Evolutionary conservation across 2,888 invertebrate species (phyloP).

Genomic region (Cybosia mesomella): DNA sequence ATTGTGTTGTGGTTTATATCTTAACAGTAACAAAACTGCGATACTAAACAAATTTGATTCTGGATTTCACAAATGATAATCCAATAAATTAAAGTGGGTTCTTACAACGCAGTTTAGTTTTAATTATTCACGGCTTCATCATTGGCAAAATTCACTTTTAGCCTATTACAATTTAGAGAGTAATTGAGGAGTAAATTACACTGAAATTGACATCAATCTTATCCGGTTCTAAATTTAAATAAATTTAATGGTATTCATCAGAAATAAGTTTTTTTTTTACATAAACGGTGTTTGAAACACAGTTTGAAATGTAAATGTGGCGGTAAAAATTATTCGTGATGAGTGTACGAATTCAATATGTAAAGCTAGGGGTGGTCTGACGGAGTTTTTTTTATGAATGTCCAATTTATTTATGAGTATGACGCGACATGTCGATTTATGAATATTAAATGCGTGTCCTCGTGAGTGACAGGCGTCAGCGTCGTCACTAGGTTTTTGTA

Average conservation of each 20-base stretch:
- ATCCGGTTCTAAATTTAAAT: constrained; percentile 17
- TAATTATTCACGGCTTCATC: no score
- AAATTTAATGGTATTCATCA: constrained; percentile 18
- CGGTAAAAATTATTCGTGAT: constrained; percentile 57
- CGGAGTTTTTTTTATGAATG: constrained; percentile 64
- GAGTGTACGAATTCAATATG: constrained; percentile 60
- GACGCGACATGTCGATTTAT: constrained; percentile 73
- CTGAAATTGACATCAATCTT: constrained; percentile 10
- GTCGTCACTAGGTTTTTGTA: constrained; percentile 44
- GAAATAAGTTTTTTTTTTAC: constrained; percentile 32
- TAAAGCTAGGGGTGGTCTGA: constrained; percentile 72
- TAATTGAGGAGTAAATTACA: no score
- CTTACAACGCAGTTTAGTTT: no score
- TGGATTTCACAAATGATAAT: no score
- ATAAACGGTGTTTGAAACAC: constrained; percentile 26
- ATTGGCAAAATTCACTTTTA: no score
- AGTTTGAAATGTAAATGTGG: constrained; percentile 32
- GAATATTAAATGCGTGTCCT: constrained; percentile 70
- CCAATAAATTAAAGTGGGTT: no score
- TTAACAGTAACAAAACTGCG: no score
- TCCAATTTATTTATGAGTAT: constrained; percentile 78
- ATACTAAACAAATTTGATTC: no score
- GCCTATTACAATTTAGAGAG: no score
- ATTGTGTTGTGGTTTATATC: no score
- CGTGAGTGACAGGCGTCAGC: constrained; percentile 58